phyloP scores from a whole-genome alignment of 2,888 invertebrate genomes.

The Tiphia femorata region DNA sequence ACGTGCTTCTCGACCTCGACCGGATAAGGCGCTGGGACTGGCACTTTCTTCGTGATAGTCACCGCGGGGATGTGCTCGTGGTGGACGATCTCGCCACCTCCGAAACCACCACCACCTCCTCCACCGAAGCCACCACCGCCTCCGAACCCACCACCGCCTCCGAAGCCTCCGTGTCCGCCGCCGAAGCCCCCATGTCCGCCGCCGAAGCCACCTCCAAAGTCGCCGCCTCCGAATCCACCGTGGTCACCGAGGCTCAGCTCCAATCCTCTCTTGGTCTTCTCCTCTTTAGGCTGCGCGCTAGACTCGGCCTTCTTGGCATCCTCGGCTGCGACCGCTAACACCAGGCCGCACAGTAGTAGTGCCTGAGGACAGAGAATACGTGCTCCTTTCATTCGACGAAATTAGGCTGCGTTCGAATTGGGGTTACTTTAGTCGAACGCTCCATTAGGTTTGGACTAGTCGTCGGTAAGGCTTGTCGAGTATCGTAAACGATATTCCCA shows the following conservation, averaged over 20 bases:
- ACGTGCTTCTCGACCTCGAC: conserved; percentile 54
- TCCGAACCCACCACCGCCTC: conserved; percentile 31
- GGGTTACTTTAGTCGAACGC: no score
- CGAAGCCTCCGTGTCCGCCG: conserved; percentile 27
- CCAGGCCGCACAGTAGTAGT: conserved; percentile 54
- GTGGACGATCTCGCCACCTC: conserved; percentile 37
- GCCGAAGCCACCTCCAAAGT: conserved; percentile 33
- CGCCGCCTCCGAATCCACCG: conserved; percentile 39
- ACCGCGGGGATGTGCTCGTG: conserved; percentile 55
- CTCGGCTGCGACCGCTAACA: conserved; percentile 51
- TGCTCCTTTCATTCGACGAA: no score
- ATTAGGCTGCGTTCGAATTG: no score
- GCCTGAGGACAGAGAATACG: conserved; percentile 42
- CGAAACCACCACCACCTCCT: conserved; percentile 11
- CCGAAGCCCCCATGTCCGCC: conserved; percentile 34
- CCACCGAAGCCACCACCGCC: conserved; percentile 27
- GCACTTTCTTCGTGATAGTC: conserved; percentile 61
- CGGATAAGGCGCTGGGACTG: conserved; percentile 51
- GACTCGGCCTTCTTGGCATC: conserved; percentile 41
- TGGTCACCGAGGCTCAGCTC: conserved; percentile 55
- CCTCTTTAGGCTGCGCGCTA: conserved; percentile 31
- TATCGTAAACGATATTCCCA: no score
- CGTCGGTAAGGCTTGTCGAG: no score
- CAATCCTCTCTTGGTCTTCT: conserved; percentile 60
- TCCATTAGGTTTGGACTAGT: no score